Evolutionary conservation across 2,113 vertebrate genomes (phyloP).

Genomic region (Ochotona princeps): DNA sequence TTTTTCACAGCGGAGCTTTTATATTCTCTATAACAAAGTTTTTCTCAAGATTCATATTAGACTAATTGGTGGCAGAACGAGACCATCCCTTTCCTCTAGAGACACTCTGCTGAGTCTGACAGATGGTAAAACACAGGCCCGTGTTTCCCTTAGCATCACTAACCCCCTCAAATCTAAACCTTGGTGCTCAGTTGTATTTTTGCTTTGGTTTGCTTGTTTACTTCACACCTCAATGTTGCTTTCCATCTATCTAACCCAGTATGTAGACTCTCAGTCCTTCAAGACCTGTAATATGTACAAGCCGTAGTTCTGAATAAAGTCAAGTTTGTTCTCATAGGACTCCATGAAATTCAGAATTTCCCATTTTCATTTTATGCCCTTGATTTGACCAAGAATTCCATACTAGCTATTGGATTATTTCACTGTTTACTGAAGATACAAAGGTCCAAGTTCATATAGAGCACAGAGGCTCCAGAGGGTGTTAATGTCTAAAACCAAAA

Average conservation of each 20-base stretch:
- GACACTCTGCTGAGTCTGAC: background rate
- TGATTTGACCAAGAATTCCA: background rate
- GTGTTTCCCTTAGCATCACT: background rate
- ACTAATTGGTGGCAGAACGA: background rate
- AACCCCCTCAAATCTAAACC: background rate
- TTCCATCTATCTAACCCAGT: background rate
- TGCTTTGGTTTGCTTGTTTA: background rate
- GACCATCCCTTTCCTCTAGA: background rate
- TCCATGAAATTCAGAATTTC: constrained; percentile 35
- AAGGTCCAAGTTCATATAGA: background rate
- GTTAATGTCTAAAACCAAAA: background rate
- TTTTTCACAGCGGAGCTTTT: background rate
- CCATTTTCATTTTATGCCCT: constrained; percentile 37
- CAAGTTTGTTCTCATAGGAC: constrained; percentile 4
- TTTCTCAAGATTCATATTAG: background rate
- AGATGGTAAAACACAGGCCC: background rate
- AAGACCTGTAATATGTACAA: background rate
- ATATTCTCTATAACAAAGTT: background rate
- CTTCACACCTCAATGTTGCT: constrained; percentile 1
- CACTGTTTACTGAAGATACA: constrained; percentile 27
- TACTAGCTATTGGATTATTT: constrained; percentile 27
- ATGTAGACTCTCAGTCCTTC: background rate
- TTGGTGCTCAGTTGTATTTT: background rate
- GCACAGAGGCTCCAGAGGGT: background rate
- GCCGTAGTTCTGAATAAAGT: background rate